Evolutionary conservation across 2,888 invertebrate species (phyloP).

Genomic region (Sphaerophoria rueppellii): DNA sequence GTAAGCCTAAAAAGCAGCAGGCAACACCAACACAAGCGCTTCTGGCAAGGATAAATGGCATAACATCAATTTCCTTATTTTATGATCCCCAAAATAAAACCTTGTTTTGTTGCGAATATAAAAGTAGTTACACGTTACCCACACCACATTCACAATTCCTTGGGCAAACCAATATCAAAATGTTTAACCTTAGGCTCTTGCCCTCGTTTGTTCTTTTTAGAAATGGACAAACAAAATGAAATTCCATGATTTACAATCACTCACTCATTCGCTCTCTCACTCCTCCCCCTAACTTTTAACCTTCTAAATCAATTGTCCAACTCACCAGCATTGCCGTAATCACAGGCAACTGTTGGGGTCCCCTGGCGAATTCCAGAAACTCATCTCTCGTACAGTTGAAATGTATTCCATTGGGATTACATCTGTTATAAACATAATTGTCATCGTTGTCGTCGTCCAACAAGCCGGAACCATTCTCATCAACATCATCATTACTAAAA

Average conservation of each 20-base stretch:
- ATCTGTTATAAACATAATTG: conserved; percentile 83
- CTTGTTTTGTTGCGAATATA: neutral
- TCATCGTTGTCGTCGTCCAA: conserved; percentile 45
- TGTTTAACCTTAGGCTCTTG: too few relatives aligned
- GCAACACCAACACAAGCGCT: neutral
- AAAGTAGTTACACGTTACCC: too few relatives aligned
- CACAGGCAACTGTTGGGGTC: conserved; percentile 85
- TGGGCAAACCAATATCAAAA: too few relatives aligned
- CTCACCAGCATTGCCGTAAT: conserved; percentile 83
- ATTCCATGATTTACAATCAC: too few relatives aligned
- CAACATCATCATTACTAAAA: conserved; percentile 19
- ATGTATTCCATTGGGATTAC: conserved; percentile 77
- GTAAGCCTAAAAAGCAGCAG: neutral
- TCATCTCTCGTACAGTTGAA: conserved; percentile 86
- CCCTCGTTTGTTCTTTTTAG: conserved; percentile 1
- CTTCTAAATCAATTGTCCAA: conserved; percentile 24
- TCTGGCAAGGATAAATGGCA: conserved; percentile 19
- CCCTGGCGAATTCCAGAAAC: conserved; percentile 84
- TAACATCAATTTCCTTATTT: conserved; percentile 14
- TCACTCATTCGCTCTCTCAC: too few relatives aligned
- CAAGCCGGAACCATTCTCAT: conserved; percentile 24
- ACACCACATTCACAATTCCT: too few relatives aligned
- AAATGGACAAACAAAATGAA: neutral
- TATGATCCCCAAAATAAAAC: conserved; percentile 1
- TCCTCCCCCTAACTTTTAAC: too few relatives aligned